phyloP scores from a whole-genome alignment of 92 coral and sea anemone genomes.

The Bergia puertoricense region DNA sequence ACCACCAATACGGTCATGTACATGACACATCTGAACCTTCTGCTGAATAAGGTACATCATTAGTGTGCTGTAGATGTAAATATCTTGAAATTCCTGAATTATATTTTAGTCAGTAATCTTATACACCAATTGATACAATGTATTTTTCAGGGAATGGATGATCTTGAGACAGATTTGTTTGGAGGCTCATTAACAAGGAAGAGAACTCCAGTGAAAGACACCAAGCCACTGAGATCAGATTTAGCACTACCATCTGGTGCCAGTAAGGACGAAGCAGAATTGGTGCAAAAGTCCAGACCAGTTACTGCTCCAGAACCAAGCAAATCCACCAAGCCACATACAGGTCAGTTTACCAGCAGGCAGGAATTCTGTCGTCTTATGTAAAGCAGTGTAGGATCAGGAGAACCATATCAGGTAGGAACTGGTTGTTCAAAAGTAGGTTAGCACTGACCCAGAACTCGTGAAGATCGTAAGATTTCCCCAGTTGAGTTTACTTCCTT shows the following conservation, averaged over 20 bases:
- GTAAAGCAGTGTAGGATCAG: too few species aligned
- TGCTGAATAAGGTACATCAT: too few species aligned
- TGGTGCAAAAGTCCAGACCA: conserved; percentile 38
- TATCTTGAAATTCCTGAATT: too few species aligned
- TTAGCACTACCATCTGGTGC: neutral
- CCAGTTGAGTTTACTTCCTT: too few species aligned
- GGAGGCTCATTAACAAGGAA: conserved; percentile 80
- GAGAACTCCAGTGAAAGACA: conserved; percentile 35
- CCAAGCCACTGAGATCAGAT: conserved; percentile 21
- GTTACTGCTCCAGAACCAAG: conserved; percentile 38
- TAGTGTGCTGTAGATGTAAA: too few species aligned
- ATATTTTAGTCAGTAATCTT: too few species aligned
- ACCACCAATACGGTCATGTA: too few species aligned
- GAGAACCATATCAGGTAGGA: neutral
- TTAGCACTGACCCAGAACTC: too few species aligned
- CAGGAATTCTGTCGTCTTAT: too few species aligned
- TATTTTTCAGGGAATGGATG: conserved; percentile 82
- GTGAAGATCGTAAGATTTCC: too few species aligned
- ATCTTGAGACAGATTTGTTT: conserved; percentile 93
- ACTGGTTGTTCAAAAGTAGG: too few species aligned
- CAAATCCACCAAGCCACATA: neutral
- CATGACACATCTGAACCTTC: too few species aligned
- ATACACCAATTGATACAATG: neutral
- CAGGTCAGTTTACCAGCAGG: neutral
- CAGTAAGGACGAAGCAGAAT: conserved; percentile 20